These are phyloP conservation scores for Altica lythri DNA, from an alignment of 2,888 invertebrate species.

Conservation along the genomic window DNA sequence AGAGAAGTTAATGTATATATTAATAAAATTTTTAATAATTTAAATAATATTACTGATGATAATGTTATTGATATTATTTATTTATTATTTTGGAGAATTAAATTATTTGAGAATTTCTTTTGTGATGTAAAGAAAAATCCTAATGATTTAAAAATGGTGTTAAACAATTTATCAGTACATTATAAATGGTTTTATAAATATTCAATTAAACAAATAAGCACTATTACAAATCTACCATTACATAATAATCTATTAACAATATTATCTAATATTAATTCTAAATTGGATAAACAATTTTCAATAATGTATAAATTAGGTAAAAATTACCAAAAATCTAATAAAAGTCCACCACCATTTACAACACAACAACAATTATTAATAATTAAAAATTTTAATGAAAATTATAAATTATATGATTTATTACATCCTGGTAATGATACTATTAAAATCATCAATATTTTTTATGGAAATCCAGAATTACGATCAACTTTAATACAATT, in stretches of 20 bases:
- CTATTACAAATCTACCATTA: constrained; percentile 33
- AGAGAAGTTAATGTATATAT: constrained; percentile 59
- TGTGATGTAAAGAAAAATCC: constrained; percentile 46
- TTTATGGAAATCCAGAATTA: constrained; percentile 31
- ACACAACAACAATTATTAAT: constrained; percentile 44
- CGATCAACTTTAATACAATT: constrained; percentile 38
- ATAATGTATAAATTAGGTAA: constrained; percentile 49
- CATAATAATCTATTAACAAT: constrained; percentile 35
- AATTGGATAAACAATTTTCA: constrained; percentile 48
- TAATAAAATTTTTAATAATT: constrained; percentile 45
- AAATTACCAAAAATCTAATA: constrained; percentile 46
- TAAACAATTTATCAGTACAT: constrained; percentile 69
- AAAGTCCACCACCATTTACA: constrained; percentile 49
- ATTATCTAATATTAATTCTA: constrained; percentile 45
- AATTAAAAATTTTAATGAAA: constrained; percentile 36
- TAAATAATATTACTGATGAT: constrained; percentile 52
- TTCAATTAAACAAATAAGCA: constrained; percentile 55
- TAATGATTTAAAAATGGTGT: constrained; percentile 56
- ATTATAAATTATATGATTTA: constrained; percentile 40
- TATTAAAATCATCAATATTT: constrained; percentile 32
- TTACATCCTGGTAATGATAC: constrained; percentile 37
- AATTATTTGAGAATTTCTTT: constrained; percentile 50
- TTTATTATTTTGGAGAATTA: constrained; percentile 61
- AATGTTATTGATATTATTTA: constrained; percentile 58
- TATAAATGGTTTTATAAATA: constrained; percentile 76